These are phyloP conservation scores for Hemiscyllium ocellatum DNA, from an alignment of 2,113 vertebrate genomes.

Conservation along the genomic window DNA sequence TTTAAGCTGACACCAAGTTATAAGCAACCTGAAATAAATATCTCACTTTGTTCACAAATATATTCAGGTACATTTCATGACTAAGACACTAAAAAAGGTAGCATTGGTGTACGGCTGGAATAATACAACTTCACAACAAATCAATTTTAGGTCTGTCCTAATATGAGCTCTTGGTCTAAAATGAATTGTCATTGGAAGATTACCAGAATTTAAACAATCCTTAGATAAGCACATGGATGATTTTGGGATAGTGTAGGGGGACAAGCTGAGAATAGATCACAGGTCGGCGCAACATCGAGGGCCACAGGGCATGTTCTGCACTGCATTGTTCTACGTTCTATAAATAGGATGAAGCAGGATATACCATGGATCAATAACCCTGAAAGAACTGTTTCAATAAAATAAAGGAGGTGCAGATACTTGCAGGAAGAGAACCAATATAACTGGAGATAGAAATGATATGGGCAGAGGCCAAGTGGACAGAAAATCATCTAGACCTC, in stretches of 20 bases:
- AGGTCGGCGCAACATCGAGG: no score
- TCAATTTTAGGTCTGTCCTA: neutral
- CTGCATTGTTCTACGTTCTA: neutral
- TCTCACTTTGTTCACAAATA: neutral
- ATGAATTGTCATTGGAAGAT: neutral
- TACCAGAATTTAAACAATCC: no score
- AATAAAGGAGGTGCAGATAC: neutral
- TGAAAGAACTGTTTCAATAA: neutral
- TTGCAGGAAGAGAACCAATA: neutral
- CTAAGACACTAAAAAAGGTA: neutral
- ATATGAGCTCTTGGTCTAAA: neutral
- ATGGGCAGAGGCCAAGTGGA: neutral
- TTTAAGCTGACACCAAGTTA: neutral
- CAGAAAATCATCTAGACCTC: neutral
- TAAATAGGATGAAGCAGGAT: neutral
- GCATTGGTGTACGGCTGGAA: neutral
- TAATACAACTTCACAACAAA: neutral
- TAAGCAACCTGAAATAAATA: neutral
- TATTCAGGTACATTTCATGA: neutral
- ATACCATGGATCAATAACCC: neutral
- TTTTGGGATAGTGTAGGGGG: no score
- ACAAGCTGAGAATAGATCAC: no score
- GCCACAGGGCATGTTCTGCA: no score
- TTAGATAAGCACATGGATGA: no score
- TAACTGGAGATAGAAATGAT: neutral